These are phyloP conservation scores for Tinea pellionella DNA, from an alignment of 2,888 invertebrate genomes.

Conservation along the genomic window DNA sequence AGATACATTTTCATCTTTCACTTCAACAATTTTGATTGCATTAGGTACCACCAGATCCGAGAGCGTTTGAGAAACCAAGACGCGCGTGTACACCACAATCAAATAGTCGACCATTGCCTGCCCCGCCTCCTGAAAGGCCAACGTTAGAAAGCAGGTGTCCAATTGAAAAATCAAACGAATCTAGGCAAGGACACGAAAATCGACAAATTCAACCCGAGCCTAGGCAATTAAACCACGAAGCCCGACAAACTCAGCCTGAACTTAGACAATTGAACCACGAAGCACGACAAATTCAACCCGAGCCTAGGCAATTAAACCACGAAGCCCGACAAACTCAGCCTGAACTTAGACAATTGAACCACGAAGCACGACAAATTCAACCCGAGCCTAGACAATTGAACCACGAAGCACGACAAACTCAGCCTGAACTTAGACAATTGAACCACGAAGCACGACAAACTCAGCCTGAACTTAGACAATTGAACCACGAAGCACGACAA, in stretches of 20 bases:
- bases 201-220: background rate
- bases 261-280: background rate
- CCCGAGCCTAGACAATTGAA: background rate
- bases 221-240: background rate
- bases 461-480: background rate
- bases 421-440: background rate
- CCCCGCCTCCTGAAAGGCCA: slow-evolving; percentile 41
- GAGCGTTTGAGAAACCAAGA: slow-evolving; percentile 58
- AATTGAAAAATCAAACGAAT: slow-evolving; percentile 17
- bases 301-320: background rate
- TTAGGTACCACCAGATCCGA: slow-evolving; percentile 56
- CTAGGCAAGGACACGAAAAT: slow-evolving; percentile 10
- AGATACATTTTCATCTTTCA: too few species aligned
- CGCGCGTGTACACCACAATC: slow-evolving; percentile 57
- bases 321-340: background rate
- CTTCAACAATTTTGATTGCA: background rate
- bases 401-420: background rate
- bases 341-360: background rate
- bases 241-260: background rate
- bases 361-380: background rate
- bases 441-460: background rate
- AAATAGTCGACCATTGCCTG: slow-evolving; percentile 53
- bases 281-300: background rate
- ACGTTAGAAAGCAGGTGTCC: slow-evolving; percentile 17
- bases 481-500: background rate